Base-by-base conservation (phyloP, 2,113 vertebrate species). In the Pteruthius melanotis region DNA sequence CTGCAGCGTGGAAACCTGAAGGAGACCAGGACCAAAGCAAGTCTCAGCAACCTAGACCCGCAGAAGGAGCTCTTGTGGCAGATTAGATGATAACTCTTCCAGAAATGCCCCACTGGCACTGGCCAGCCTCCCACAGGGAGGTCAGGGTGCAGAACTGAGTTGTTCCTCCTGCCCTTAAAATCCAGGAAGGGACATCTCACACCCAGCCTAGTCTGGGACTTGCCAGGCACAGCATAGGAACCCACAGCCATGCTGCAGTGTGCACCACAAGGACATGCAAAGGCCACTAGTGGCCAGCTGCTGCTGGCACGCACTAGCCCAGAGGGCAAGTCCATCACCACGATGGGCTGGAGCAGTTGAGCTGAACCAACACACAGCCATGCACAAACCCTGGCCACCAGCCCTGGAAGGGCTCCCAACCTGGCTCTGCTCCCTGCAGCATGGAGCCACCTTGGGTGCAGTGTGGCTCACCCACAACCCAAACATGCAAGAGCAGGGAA, bases 141-240 rank as follows among this genome's bases (percentile, higher is more conserved):
- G 11, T 19, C 5, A 3, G 59, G 23, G 63, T 91, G 40, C 44
- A 77, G 49, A 59, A 87, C 7, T 0, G 0, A 64, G 27, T 13
- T 6, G 1, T 10, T 90, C 15, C 23, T 68, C 33, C 53, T 42
- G 49, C 26, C 57, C 23, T 76, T 71, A 85, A 71, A 88, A 61
- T 70, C 31, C 11, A 1, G 3, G 3, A 66, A 70, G 52, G 2
- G 6, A 33, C 44, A 40, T 40, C 80, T 59, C 37, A 45, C n/a
- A 53, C 5, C 35, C 52, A 63, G 4, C 10, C 0, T 0, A 79
- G 47, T 2, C 57, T 6, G 8, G 33, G 30, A 50, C 44, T 60
- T 30, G 30, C 20, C 21, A 2, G 3, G 50, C 50, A 35, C 1
- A 9, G 61, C 75, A 35, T 0, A 1, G 50, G 54, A 77, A 16